Percentiles rank a stretch among this genome's conserved stretches.
Evolutionary conservation across 2,113 vertebrate species (phyloP).

Genomic region (Apteryx owenii): DNA sequence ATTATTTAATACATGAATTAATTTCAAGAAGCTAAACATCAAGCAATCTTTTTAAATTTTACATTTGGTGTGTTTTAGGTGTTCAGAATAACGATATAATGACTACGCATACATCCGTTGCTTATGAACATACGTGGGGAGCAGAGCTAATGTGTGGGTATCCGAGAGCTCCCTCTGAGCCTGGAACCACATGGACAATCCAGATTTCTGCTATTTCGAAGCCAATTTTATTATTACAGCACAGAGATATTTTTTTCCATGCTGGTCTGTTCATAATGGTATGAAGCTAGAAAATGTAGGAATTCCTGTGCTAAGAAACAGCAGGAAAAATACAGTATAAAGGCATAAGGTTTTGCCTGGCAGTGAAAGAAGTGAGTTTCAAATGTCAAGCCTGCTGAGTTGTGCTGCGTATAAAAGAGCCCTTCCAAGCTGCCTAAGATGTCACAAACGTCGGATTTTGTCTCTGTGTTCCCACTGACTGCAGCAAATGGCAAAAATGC

Average conservation of each 20-base stretch:
- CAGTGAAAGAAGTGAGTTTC: conserved; percentile 24
- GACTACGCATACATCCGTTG: neutral
- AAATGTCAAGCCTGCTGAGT: conserved; percentile 60
- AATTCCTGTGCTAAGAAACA: neutral
- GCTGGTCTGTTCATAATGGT: neutral
- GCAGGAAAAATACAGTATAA: conserved; percentile 19
- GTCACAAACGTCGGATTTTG: neutral
- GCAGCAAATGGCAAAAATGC: conserved; percentile 18
- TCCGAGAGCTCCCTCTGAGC: neutral
- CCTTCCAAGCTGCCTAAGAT: conserved; percentile 41
- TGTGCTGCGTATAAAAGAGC: conserved; percentile 37
- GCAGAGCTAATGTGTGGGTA: neutral
- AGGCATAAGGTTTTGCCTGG: conserved; percentile 37
- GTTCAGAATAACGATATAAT: neutral
- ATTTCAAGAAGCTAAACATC: neutral
- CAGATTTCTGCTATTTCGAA: neutral
- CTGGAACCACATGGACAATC: neutral
- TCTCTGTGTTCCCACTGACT: conserved; percentile 36
- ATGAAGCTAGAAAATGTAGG: neutral
- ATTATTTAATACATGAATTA: neutral
- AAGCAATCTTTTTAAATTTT: neutral
- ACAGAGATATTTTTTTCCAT: neutral
- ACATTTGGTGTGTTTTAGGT: neutral
- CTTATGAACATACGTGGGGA: neutral
- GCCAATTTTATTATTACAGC: neutral